Base-by-base conservation (phyloP, 2,113 vertebrate species). In the Zootoca vivipara region DNA sequence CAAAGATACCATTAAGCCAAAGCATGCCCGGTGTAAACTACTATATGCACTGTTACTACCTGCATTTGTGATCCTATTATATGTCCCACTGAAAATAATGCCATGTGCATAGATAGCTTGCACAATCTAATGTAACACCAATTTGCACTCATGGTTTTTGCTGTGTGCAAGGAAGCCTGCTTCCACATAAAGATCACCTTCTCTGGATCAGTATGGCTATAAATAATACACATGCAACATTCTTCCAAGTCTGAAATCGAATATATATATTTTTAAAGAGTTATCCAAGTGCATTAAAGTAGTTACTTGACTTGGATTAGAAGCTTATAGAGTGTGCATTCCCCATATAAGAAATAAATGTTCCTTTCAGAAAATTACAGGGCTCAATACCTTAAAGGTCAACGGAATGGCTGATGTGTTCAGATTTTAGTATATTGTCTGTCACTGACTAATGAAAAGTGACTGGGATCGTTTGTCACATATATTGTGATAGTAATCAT, bases 361-460 rank as follows among this genome's bases (percentile, higher is more conserved):
- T 93, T 86, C 78, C 74, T 92, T 95, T 92, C 91, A 82, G 78
- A 89, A 95, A 92, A 95, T 89, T 75, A 78, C 30, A 85, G 89
- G 67, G 70, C 92, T 94, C 83, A 1, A 90, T 94, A 94, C 46
- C 73, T 93, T 84, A 91, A 78, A 92, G 89, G 90, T 93, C 87
- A 92, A 85, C 78, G 42, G 86, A 91, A 84, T 33, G 87, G 65
- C 87, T 72, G 83, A 90, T 88, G 72, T 85, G 58, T 92, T 18
- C 87, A 92, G 89, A 93, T 92, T 92, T 95, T 70, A 78, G 70
- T 85, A 84, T 78, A 80, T 77, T 72, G 46, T 74, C 82, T 88
- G 81, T 84, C 87, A 85, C 89, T 35, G 56, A 12, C 64, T 92
- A 92, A 91, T 91, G 88, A 94, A 92, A 93, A 93, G 74, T 87